Conservation (phyloP, 2,113 vertebrate genomes). For the Callospermophilus lateralis region DNA sequence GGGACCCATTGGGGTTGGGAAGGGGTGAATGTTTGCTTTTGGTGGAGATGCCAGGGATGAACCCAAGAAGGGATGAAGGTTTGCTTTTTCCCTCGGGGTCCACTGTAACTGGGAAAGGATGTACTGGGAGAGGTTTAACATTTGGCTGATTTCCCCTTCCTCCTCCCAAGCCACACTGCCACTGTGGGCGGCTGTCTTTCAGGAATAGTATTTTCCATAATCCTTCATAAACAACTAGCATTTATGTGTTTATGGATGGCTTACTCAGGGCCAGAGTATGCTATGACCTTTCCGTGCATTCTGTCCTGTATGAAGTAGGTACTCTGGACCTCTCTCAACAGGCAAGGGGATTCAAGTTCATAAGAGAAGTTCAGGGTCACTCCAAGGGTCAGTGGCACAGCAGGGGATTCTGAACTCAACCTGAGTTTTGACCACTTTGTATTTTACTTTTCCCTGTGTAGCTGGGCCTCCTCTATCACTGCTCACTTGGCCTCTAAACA, state of each 20-base stretch:
- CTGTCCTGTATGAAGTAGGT: not conserved
- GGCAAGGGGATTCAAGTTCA: not conserved
- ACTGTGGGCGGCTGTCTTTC: no score
- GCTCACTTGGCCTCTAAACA: conserved; percentile 61
- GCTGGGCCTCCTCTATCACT: not conserved
- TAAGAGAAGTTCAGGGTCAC: not conserved
- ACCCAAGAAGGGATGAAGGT: no score
- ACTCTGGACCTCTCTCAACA: not conserved
- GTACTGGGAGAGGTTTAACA: no score
- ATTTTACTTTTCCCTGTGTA: not conserved
- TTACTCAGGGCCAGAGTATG: not conserved
- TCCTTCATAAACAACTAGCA: not conserved
- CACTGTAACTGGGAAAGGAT: no score
- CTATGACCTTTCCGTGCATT: not conserved
- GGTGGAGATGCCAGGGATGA: no score
- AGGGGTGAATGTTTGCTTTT: no score
- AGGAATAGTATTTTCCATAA: no score
- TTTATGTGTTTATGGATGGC: not conserved
- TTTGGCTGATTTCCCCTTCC: no score
- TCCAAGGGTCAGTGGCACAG: not conserved
- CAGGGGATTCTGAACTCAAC: not conserved
- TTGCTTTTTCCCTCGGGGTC: no score
- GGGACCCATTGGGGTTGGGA: no score
- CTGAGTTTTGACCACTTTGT: not conserved
- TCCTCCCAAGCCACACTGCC: no score